Evolutionary conservation across 1,140 invertebrate genomes (phyloP).

Genomic region (Colletes gigas): DNA sequence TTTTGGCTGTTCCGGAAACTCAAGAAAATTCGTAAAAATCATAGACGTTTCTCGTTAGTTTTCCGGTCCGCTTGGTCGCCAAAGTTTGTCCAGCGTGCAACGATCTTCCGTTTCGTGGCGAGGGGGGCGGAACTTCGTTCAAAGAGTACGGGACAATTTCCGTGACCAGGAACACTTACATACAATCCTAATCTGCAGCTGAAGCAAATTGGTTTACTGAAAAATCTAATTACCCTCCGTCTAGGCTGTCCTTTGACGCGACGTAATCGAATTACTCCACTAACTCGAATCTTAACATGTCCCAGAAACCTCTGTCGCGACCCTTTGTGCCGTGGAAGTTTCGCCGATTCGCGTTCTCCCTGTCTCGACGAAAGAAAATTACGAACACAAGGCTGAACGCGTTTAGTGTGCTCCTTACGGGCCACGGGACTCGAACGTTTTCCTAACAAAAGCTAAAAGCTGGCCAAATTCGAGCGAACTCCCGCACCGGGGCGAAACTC

Average conservation of each 20-base stretch:
- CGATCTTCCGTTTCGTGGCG: background rate
- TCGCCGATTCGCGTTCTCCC: conserved; percentile 9
- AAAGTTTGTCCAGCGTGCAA: too few species aligned
- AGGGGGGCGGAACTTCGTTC: background rate
- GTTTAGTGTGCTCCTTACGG: background rate
- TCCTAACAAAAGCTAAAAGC: background rate
- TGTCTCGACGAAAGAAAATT: background rate
- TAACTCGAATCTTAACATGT: conserved; percentile 27
- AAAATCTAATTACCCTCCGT: conserved; percentile 36
- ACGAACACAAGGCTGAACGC: background rate
- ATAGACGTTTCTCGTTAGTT: too few species aligned
- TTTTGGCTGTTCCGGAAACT: too few species aligned
- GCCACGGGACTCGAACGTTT: background rate
- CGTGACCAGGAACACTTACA: conserved; percentile 4
- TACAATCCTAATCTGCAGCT: conserved; percentile 22
- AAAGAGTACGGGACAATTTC: conserved; percentile 7
- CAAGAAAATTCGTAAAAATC: too few species aligned
- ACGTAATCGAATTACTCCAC: conserved; percentile 27
- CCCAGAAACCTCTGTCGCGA: conserved; percentile 12
- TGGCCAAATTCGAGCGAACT: too few species aligned
- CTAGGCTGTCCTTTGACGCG: conserved; percentile 38
- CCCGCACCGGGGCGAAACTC: background rate
- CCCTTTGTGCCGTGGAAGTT: background rate
- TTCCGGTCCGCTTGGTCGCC: too few species aligned
- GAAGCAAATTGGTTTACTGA: conserved; percentile 38